phyloP scores from a whole-genome alignment of 30 jellyfish, hydroid and myxozoan species.

The Phacellophora camtschatica region DNA sequence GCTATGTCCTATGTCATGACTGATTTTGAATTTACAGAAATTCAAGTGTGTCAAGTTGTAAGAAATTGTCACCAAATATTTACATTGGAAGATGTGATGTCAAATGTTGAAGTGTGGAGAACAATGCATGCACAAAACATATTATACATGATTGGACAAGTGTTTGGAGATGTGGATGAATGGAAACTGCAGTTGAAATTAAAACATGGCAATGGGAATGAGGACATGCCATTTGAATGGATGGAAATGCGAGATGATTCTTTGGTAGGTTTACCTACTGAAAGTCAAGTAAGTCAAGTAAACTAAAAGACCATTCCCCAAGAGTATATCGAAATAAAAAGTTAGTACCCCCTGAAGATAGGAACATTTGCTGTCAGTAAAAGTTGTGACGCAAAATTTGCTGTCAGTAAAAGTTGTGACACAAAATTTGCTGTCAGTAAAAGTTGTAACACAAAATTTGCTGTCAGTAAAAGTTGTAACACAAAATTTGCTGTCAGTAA shows the following conservation, averaged over 20 bases:
- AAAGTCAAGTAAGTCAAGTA: too few species aligned
- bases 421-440: too few species aligned
- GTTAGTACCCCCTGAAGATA: too few species aligned
- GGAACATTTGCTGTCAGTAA: too few species aligned
- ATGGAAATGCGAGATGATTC: conserved; percentile 32
- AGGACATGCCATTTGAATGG: conserved; percentile 32
- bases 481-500: too few species aligned
- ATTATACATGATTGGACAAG: conserved; percentile 5
- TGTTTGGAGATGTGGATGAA: conserved; percentile 36
- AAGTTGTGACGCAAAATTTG: too few species aligned
- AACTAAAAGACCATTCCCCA: too few species aligned
- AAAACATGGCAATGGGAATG: neutral
- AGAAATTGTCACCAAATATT: conserved; percentile 10
- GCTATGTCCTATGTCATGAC: conserved; percentile 7
- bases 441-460: too few species aligned
- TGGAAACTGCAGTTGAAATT: conserved; percentile 1
- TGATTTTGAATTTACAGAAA: conserved; percentile 28
- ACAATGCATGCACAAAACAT: conserved; percentile 25
- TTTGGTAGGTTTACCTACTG: conserved; percentile 20
- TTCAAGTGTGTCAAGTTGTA: conserved; percentile 31
- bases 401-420: too few species aligned
- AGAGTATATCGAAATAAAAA: too few species aligned
- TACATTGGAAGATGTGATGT: conserved; percentile 38
- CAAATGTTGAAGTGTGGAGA: conserved; percentile 40
- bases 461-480: too few species aligned